phyloP scores from a whole-genome alignment of 2,797 vertebrate species.

The Parauchenoglanis ngamensis region DNA sequence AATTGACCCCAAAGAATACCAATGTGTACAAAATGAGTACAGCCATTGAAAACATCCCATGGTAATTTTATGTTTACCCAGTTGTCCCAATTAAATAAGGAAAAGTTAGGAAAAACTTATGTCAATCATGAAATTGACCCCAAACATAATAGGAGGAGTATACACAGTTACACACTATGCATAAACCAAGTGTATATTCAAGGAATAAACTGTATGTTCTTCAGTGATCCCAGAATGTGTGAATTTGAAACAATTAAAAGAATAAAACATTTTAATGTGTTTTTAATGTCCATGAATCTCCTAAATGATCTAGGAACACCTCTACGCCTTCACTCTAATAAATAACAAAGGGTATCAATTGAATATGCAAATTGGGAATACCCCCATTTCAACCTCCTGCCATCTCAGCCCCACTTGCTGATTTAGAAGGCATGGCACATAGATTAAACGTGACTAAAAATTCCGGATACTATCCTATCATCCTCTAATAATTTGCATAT shows the following conservation, averaged over 20 bases:
- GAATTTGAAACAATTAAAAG: not conserved
- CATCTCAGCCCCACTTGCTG: not conserved
- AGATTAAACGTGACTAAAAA: not conserved
- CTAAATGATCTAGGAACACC: not conserved
- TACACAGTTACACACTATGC: not conserved
- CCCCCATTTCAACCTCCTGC: not conserved
- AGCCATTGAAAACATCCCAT: too few species aligned
- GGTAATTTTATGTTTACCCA: too few species aligned
- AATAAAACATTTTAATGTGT: not conserved
- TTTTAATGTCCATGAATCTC: not conserved
- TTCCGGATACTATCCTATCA: not conserved
- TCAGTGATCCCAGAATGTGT: not conserved
- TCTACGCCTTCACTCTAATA: not conserved
- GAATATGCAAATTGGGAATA: conserved; percentile 9
- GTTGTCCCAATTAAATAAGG: too few species aligned
- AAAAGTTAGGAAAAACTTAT: too few species aligned
- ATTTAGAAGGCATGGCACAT: not conserved
- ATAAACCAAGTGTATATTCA: not conserved
- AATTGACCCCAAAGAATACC: too few species aligned
- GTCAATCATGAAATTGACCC: too few species aligned
- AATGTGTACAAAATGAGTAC: too few species aligned
- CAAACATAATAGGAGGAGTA: too few species aligned
- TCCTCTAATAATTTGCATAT: not conserved
- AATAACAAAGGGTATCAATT: not conserved
- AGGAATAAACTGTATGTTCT: not conserved